These are phyloP conservation scores for Hypotaenidia okinawae DNA, from an alignment of 2,797 vertebrate genomes.

Conservation along the genomic window DNA sequence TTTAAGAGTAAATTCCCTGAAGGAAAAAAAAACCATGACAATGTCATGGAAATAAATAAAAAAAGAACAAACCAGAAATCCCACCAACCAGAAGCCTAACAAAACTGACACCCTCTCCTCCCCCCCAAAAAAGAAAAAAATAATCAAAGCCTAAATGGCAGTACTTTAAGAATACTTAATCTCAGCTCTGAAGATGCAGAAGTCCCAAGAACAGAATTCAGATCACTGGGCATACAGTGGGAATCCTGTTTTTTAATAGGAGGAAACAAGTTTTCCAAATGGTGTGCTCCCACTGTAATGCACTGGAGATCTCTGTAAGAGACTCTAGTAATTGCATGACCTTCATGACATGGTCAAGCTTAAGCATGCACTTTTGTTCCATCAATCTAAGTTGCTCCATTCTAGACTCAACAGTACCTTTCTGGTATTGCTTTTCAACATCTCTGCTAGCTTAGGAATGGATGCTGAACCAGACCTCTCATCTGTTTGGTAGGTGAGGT, in stretches of 20 bases:
- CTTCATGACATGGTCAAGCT: background rate
- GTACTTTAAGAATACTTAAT: background rate
- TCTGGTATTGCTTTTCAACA: background rate
- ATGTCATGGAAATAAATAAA: background rate
- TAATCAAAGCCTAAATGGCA: background rate
- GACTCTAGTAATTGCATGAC: background rate
- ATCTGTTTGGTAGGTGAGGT: background rate
- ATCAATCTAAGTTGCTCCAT: background rate
- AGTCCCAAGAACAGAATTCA: background rate
- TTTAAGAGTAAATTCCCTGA: background rate
- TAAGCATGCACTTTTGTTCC: background rate
- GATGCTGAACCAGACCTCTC: background rate
- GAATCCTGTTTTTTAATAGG: background rate
- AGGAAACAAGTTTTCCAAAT: background rate
- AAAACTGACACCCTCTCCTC: rapidly evolving
- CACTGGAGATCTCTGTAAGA: background rate
- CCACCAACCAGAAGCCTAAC: background rate
- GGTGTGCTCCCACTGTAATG: background rate
- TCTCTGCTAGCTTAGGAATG: background rate
- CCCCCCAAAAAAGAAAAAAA: background rate
- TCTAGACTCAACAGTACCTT: background rate
- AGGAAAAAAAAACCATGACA: background rate
- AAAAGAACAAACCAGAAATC: background rate
- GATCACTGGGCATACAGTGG: background rate
- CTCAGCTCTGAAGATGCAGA: background rate